Evolutionary conservation across 2,888 invertebrate genomes (phyloP), one percentile per base, ranked within the genome.

Genomic region (Orgyia antiqua): DNA sequence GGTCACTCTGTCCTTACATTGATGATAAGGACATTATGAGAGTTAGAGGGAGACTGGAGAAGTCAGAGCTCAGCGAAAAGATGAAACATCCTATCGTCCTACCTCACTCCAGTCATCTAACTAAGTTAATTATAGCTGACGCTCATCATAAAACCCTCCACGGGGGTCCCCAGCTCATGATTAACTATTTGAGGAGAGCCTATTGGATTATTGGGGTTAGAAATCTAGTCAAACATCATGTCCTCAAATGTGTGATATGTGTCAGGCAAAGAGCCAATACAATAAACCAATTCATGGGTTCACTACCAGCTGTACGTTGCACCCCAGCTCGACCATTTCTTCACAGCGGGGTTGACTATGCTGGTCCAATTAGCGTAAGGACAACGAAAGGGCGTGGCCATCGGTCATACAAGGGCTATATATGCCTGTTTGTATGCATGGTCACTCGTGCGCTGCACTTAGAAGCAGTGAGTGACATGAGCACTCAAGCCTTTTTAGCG

Each of bases 241-340:
- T 20, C 4, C 26, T 10, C 2, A 9, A 26, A 26, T 31, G 31
- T 18, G 31, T 31, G 1, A 26, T 2, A 5, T 31, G 31, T 20
- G 25, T 11, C n/a, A 31, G 10, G 24, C 20, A 31, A 7, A 26
- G 10, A 12, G 31, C 20, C 12, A 21, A 13, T 3, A n/a, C n/a
- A n/a, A n/a, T n/a, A n/a, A 11, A 13, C 2, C 31, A 31, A 31
- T 6, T 24, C 2, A 33, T 33, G 32, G 32, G 32, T 6, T 15
- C 27, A 7, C 20, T 33, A 19, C 32, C 32, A 2, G 10, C 6
- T 6, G 21, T 13, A 1, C 8, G 32, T 7, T 17, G 24, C 2
- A 33, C 17, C 4, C 32, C 32, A 9, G 24, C 31, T 2, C 13
- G 27, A 29, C 30, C 30, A 3, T 38, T 38, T 18, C 23, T n/a